phyloP scores from a whole-genome alignment of 2,797 vertebrate genomes.

The Dermochelys coriacea region DNA sequence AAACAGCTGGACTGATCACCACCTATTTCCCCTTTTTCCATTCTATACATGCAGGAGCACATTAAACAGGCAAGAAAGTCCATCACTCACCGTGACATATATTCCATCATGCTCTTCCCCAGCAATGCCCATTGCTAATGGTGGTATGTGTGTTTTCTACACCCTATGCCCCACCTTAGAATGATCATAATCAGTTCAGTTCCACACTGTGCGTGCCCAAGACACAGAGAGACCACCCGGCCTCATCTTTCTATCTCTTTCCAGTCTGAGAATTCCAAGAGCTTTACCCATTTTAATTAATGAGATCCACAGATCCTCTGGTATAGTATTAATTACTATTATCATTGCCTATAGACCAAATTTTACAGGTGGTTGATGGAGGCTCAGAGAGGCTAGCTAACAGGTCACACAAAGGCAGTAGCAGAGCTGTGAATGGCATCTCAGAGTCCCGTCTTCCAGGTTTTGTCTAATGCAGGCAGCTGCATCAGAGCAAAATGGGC shows the following conservation, averaged over 20 bases:
- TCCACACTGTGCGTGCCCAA: rapidly evolving
- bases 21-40: not conserved
- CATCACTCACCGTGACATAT: not conserved
- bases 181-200: rapidly evolving
- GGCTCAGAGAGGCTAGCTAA: not conserved
- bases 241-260: rapidly evolving
- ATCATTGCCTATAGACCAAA: not conserved
- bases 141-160: rapidly evolving
- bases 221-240: not conserved
- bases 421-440: not conserved
- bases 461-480: not conserved
- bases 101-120: not conserved
- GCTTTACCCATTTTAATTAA: conserved; percentile 61
- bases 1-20: too few species aligned
- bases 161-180: rapidly evolving
- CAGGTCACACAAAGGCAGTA: not conserved
- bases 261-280: not conserved
- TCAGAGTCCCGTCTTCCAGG: not conserved
- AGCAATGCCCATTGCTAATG: too few species aligned
- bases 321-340: conserved; percentile 13
- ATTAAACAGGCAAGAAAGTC: not conserved
- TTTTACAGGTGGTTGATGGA: not conserved
- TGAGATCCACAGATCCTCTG: conserved; percentile 37
- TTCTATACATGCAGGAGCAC: not conserved
- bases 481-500: not conserved